These are phyloP conservation scores for Zaprionus ghesquierei DNA, from an alignment of 1,140 invertebrate genomes.

Conservation along the genomic window DNA sequence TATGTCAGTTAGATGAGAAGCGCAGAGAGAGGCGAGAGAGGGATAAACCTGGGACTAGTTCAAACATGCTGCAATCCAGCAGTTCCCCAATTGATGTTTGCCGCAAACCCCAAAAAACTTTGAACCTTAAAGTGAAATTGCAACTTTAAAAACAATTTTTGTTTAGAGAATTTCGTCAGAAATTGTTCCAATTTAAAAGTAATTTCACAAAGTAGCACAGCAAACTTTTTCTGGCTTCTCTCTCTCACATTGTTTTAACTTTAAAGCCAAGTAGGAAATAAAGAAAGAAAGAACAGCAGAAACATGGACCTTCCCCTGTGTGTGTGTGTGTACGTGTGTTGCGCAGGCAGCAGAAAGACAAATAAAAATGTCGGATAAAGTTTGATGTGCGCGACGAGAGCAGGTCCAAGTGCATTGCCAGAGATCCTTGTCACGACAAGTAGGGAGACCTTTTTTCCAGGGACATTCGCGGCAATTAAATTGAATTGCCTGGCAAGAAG, in stretches of 20 bases:
- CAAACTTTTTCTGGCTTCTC: slow-evolving; percentile 16
- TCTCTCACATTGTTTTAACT: slow-evolving; percentile 5
- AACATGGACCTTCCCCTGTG: no score
- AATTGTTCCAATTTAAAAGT: not conserved
- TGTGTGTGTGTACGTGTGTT: slow-evolving; percentile 10
- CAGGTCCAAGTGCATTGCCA: not conserved
- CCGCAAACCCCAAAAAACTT: not conserved
- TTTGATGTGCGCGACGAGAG: slow-evolving; percentile 15
- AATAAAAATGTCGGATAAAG: slow-evolving; percentile 41
- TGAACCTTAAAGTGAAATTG: not conserved
- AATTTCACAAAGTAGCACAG: slow-evolving; percentile 2
- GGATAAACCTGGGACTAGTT: no score
- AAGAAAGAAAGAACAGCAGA: no score
- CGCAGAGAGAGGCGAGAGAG: not conserved
- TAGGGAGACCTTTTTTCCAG: slow-evolving; percentile 35
- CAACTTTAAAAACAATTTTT: not conserved
- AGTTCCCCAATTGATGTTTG: not conserved
- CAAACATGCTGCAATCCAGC: not conserved
- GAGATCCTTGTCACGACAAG: slow-evolving; percentile 2
- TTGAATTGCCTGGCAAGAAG: slow-evolving; percentile 36
- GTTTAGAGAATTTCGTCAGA: not conserved
- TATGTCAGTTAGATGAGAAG: not conserved
- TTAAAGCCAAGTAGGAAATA: slow-evolving; percentile 19
- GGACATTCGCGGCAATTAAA: slow-evolving; percentile 8
- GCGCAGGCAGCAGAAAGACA: slow-evolving; percentile 24